Evolutionary conservation across 2,797 vertebrate species (phyloP), one percentile per base, ranked within the genome.

Genomic region (Pempheris klunzingeri): DNA sequence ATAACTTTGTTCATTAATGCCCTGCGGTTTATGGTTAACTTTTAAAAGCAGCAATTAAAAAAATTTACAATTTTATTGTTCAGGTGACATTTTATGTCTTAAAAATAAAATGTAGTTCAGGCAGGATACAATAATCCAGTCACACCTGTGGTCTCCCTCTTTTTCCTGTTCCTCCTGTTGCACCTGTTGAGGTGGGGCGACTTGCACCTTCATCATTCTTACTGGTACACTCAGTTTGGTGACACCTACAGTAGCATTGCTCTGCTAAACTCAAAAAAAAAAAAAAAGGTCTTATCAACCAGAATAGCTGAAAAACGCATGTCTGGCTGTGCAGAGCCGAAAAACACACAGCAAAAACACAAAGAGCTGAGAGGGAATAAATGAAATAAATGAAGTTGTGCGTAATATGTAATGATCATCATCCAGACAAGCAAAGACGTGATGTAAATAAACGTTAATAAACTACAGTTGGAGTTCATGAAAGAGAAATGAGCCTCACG

Each of bases 81-180:
- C 34, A 12, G 49, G 14, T 28, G 22, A 52, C 24, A 52, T 5
- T 28, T n/a, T n/a, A n/a, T n/a, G n/a, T n/a, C n/a, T n/a, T n/a
- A 32, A 7, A 44, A 59, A 26, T 4, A 6, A 20, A 14, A 50
- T 13, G 11, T 18, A 36, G 4, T 20, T n/a, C n/a, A 57, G 30
- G 0, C 4, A 47, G 13, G 34, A 60, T 39, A 9, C 41, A 69
- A 24, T 32, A 20, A 36, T 38, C 18, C 32, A 59, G 50, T 52
- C 28, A 32, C 26, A 49, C 30, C 10, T 39, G 7, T 6, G 12
- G 17, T 58, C 43, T 24, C 34, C 36, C 15, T 36, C 55, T 30
- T 59, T 58, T 50, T 74, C 78, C 52, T 39, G 77, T 80, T 77
- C 10, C 71, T 78, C 72, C 72, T 49, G 69, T 69, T 74, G 41